Conservation (phyloP, 2,888 invertebrate genomes). For the Hybos culiciformis region DNA sequence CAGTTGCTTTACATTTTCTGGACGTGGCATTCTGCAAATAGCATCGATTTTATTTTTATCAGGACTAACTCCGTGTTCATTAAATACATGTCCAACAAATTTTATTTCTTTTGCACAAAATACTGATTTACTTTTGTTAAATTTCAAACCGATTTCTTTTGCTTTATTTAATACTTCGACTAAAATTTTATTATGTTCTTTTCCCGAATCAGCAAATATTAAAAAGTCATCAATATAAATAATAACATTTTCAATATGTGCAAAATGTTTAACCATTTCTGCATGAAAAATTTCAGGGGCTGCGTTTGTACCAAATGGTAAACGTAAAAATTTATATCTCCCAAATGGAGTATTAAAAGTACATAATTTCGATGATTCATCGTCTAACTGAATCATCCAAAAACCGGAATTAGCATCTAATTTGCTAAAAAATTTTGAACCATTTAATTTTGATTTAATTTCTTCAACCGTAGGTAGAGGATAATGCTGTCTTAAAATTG, state of each 20-base stretch:
- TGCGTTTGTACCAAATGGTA: slow-evolving; percentile 11
- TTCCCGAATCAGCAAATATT: slow-evolving; percentile 1
- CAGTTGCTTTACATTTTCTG: slow-evolving; percentile 3
- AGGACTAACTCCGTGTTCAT: slow-evolving; percentile 3
- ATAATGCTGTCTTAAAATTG: neutral
- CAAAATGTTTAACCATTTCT: slow-evolving; percentile 14
- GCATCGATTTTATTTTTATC: slow-evolving; percentile 9
- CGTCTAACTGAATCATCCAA: slow-evolving; percentile 5
- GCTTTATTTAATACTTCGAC: slow-evolving; percentile 4
- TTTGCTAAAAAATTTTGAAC: slow-evolving; percentile 15
- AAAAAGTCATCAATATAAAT: slow-evolving; percentile 12
- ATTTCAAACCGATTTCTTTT: slow-evolving; percentile 1
- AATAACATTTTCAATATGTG: slow-evolving; percentile 12
- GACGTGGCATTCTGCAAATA: slow-evolving; percentile 7
- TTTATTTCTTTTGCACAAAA: slow-evolving; percentile 3
- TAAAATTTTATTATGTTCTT: slow-evolving; percentile 7
- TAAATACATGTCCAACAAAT: slow-evolving; percentile 10
- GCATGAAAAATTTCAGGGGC: slow-evolving; percentile 15
- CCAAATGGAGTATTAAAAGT: too few relatives aligned
- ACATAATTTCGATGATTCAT: neutral
- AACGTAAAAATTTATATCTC: slow-evolving; percentile 13
- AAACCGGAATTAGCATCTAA: slow-evolving; percentile 15
- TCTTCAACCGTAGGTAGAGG: slow-evolving; percentile 12
- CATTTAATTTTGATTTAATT: slow-evolving; percentile 13
- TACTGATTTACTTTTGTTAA: slow-evolving; percentile 4